Base-by-base conservation (phyloP, 1,140 invertebrate genomes). In the Pseudomyrmex flavicornis region DNA sequence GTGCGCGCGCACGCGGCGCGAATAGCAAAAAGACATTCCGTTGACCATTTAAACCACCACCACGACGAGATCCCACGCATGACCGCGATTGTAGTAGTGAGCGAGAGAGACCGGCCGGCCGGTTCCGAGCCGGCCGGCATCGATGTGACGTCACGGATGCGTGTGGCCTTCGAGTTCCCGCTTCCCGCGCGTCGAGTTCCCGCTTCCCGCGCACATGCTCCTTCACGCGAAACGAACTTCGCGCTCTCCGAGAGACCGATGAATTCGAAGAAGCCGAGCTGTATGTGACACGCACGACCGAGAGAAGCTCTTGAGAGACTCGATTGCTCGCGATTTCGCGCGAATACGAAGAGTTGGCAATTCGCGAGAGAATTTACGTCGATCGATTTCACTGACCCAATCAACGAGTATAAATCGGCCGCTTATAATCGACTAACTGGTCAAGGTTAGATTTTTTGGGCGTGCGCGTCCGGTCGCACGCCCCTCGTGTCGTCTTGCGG, bases 21-120 rank as follows among this genome's bases (percentile, higher is more conserved):
- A 89, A 91, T 91, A 86, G 90, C 88, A 92, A 93, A 92, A 92
- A 92, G 90, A 91, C 91, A 92, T 93, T 92, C 91, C 89, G 89
- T 73, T 87, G 90, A 91, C 90, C 90, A 91, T 92, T 92, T 92
- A 92, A 92, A 91, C 87, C 88, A 82, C 88, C 72, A 82, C 88
- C 76, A 70, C 79, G 85, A 84, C 88, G 89, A 84, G 91, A 90
- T 92, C 91, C 89, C 91, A 91, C 91, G 91, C 88, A 88, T 89
- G 85, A 91, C 88, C 88, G 88, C 88, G 88, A 89, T 74, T 35
- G 5, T 35, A 35, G 35, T 35, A 35, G 35, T 35, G 35, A 35
- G 5, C 35, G 35, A 35, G 5, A 35, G 84, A 89, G 83, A 73
- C 70, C 87, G 73, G 61, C 52, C 52, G 75, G 54, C 15, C 75